These are phyloP conservation scores for Loripinus fragilis DNA, from an alignment of 2,888 invertebrate species.

Conservation along the genomic window DNA sequence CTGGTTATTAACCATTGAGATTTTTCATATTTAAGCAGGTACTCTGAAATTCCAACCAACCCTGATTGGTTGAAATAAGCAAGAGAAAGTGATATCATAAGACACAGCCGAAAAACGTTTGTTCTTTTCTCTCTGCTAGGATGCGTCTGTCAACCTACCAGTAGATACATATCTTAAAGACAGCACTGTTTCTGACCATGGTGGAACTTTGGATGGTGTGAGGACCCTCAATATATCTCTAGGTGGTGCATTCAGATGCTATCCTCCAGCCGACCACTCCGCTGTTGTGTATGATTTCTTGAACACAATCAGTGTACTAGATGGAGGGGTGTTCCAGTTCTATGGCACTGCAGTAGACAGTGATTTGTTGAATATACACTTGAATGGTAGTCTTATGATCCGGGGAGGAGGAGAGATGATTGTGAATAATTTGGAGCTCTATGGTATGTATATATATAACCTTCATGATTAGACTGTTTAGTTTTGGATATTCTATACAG, in stretches of 20 bases:
- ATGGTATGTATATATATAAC: slow-evolving; percentile 44
- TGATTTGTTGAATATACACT: slow-evolving; percentile 55
- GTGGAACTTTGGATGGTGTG: slow-evolving; percentile 69
- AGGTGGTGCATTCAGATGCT: slow-evolving; percentile 64
- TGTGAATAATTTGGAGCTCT: slow-evolving; percentile 61
- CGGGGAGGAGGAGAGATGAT: slow-evolving; percentile 57
- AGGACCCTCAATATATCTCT: slow-evolving; percentile 71
- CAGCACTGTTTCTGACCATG: slow-evolving; percentile 64
- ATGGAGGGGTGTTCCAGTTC: slow-evolving; percentile 70
- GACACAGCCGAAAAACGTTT: no score
- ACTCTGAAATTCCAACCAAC: no score
- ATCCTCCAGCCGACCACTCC: slow-evolving; percentile 61
- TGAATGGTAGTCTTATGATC: slow-evolving; percentile 65
- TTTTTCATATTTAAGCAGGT: no score
- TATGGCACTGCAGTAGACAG: slow-evolving; percentile 58
- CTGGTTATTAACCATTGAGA: no score
- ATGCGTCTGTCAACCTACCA: slow-evolving; percentile 71
- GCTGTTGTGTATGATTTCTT: slow-evolving; percentile 44
- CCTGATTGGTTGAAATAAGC: no score
- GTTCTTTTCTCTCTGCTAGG: slow-evolving; percentile 41
- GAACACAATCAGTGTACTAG: slow-evolving; percentile 66
- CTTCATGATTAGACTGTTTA: no score
- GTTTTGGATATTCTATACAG: no score
- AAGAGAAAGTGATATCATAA: no score
- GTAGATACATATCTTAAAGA: slow-evolving; percentile 69